These are phyloP conservation scores for Tenthredo distinguenda DNA, from an alignment of 2,888 invertebrate species.

Conservation along the genomic window DNA sequence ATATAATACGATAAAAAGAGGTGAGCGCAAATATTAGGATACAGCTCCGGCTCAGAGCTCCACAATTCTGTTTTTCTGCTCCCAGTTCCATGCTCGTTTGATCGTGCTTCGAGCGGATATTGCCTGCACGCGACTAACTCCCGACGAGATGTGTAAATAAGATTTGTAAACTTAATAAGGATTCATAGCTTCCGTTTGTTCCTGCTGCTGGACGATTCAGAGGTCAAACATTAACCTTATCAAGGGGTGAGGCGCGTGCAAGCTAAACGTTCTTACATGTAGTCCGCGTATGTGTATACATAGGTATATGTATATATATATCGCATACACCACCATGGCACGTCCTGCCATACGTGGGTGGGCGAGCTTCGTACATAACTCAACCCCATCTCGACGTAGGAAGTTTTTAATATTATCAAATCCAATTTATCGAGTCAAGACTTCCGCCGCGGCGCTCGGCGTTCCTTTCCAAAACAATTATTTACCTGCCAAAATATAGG, in stretches of 20 bases:
- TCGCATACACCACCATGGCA: neutral
- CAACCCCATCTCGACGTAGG: slow-evolving; percentile 36
- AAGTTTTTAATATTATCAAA: slow-evolving; percentile 36
- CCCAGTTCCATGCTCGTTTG: neutral
- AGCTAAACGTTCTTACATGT: neutral
- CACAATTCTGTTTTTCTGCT: neutral
- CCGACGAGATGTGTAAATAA: slow-evolving; percentile 57
- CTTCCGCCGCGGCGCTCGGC: neutral
- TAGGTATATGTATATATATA: neutral
- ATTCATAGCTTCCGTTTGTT: slow-evolving; percentile 67
- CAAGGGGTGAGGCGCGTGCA: slow-evolving; percentile 29
- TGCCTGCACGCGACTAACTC: slow-evolving; percentile 36
- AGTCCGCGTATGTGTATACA: neutral
- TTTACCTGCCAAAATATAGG: neutral
- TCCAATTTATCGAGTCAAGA: slow-evolving; percentile 27
- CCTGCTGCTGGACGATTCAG: slow-evolving; percentile 15
- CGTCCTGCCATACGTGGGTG: slow-evolving; percentile 17
- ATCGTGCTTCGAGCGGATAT: slow-evolving; percentile 20
- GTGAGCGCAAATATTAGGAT: neutral
- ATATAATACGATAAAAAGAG: neutral
- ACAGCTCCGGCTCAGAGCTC: neutral
- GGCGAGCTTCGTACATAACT: neutral
- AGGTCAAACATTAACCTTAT: slow-evolving; percentile 38
- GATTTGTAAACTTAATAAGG: slow-evolving; percentile 70
- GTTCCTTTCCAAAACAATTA: neutral